Percentiles rank a stretch among this genome's conserved stretches.
Evolutionary conservation across 2,797 vertebrate species (phyloP).

Genomic region (Falco berigora): DNA sequence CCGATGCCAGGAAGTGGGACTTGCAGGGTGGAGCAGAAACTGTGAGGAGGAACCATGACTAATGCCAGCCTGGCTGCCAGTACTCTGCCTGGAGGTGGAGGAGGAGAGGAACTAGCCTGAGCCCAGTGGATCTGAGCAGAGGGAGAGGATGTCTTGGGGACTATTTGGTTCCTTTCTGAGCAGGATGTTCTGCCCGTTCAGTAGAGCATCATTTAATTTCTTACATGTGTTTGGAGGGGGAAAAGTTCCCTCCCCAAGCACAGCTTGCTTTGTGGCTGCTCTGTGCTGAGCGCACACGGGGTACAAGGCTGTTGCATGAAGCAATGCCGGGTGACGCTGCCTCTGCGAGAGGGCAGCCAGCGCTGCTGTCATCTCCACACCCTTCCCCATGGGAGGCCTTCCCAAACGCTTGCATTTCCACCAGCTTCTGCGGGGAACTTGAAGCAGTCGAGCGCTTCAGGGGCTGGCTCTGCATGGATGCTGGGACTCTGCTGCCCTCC

Average conservation of each 20-base stretch:
- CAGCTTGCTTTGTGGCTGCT: background rate
- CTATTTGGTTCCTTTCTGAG: background rate
- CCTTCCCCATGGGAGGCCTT: constrained; percentile 27
- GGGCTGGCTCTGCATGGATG: background rate
- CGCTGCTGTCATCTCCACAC: background rate
- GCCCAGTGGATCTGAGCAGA: background rate
- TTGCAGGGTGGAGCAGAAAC: constrained; percentile 27
- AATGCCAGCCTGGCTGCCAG: background rate
- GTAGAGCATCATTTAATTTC: background rate
- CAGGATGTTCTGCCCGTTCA: background rate
- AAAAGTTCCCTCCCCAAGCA: background rate
- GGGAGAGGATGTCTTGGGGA: background rate
- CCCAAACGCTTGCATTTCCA: background rate
- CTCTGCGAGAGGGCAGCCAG: background rate
- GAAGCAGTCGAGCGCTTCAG: background rate
- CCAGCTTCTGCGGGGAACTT: background rate
- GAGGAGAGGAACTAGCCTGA: background rate
- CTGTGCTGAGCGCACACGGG: background rate
- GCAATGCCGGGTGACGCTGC: background rate
- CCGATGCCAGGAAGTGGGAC: constrained; percentile 13
- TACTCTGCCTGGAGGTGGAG: background rate
- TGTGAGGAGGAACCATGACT: constrained; percentile 6
- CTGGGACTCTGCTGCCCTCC: constrained; percentile 52
- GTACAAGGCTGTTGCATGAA: background rate
- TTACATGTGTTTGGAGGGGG: background rate